Evolutionary conservation across 2,888 invertebrate species (phyloP), one percentile per base, ranked within the genome.

Genomic region (Archips crataeganus): DNA sequence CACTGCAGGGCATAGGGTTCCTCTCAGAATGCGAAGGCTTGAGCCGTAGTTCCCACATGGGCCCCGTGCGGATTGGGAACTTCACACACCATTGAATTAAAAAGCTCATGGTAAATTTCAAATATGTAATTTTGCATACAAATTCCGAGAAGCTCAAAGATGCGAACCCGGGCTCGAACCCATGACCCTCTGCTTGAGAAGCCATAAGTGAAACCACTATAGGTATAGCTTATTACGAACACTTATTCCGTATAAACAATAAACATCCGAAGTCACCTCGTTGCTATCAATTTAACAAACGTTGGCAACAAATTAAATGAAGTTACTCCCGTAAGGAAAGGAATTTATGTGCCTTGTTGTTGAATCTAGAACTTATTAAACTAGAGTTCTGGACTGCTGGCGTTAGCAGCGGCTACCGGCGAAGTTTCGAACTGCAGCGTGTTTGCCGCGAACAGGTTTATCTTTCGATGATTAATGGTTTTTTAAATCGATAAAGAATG

Each of bases 391-490:
- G 32, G 59, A 32, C 59, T 68, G 15, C 61, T 23, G 36, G 51
- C 64, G 34, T 34, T 64, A 49, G 47, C 47, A 47, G 47, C 15
- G 59, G 59, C 61, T 15, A 47, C 36, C 36, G n/a, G 45, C 57
- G 13, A 72, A 72, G 54, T 72, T 63, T n/a, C 34, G 10, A 49
- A 69, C 64, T 8, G 23, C 54, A 62, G 54, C 66, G 66, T 67
- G 66, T 51, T 51, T 57, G 23, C 54, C 3, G 45, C 51, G 9
- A 54, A 60, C 49, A 36, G 60, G 45, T 72, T 62, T 64, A 71
- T 62, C 65, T 64, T 71, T 39, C n/a, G 10, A 11, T 66, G 66
- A 71, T 71, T 61, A 66, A 71, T 71, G 60, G 39, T 32, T 59
- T 49, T 63, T 11, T 69, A 51, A 70, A 42, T n/a, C 59, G 34